These are phyloP conservation scores for Cylloceria caligata DNA, from an alignment of 2,888 invertebrate genomes.

Conservation along the genomic window DNA sequence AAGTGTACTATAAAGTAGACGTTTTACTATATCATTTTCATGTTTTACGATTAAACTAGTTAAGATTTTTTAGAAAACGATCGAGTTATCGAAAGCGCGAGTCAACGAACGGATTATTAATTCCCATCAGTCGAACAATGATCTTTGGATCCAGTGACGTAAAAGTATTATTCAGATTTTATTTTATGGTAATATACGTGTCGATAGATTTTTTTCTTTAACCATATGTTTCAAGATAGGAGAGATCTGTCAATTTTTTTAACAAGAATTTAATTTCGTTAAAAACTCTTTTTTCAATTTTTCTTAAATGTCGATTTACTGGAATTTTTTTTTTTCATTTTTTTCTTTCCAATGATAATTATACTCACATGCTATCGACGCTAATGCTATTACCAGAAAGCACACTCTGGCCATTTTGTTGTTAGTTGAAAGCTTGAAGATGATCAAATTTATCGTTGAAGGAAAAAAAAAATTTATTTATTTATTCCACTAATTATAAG, in stretches of 20 bases:
- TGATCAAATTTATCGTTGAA: not conserved
- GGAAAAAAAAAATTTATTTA: conserved; percentile 22
- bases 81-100: not conserved
- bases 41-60: conserved; percentile 24
- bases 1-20: conserved; percentile 37
- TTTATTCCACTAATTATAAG: conserved; percentile 41
- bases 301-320: not conserved
- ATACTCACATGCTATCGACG: conserved; percentile 78
- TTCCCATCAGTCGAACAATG: not conserved
- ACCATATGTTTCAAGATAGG: not conserved
- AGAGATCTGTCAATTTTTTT: not conserved
- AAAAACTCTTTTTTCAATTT: not conserved
- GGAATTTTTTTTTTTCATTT: conserved; percentile 1
- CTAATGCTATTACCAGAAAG: conserved; percentile 73
- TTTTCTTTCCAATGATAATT: conserved; percentile 22
- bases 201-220: not conserved
- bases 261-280: too few relatives aligned
- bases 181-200: not conserved
- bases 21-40: conserved; percentile 32
- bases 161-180: not conserved
- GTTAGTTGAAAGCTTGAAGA: conserved; percentile 23
- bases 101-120: conserved; percentile 34
- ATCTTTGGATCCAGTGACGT: not conserved
- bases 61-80: not conserved
- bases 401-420: conserved; percentile 74